These are phyloP conservation scores for Apogon hyalosoma DNA, from an alignment of 2,797 vertebrate genomes.

Conservation along the genomic window DNA sequence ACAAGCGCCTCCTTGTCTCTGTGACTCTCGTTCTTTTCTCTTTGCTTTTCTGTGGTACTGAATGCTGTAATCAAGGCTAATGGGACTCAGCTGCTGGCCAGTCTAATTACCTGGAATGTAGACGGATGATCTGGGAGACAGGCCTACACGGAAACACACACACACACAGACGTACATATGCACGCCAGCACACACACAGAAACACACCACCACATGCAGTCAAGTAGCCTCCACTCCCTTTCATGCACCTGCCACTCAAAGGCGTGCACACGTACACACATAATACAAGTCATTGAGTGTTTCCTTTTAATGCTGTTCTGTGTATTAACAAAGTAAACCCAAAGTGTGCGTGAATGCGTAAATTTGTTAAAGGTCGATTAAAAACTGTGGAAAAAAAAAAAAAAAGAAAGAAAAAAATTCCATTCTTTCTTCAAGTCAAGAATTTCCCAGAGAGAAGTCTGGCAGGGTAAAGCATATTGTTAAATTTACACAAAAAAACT, in stretches of 20 bases:
- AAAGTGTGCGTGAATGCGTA: slow-evolving; percentile 12
- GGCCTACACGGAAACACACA: slow-evolving; percentile 47
- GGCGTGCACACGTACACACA: not conserved
- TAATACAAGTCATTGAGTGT: slow-evolving; percentile 1
- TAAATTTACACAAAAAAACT: slow-evolving; percentile 35
- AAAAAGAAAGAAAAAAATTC: slow-evolving; percentile 10
- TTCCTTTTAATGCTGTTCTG: slow-evolving; percentile 6
- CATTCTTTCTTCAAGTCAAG: slow-evolving; percentile 24
- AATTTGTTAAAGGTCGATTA: slow-evolving; percentile 45
- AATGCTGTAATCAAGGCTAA: slow-evolving; percentile 83
- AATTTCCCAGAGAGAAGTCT: slow-evolving; percentile 26
- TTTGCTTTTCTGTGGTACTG: slow-evolving; percentile 52
- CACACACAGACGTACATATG: slow-evolving; percentile 9
- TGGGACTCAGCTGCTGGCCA: slow-evolving; percentile 83
- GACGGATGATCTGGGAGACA: slow-evolving; percentile 72
- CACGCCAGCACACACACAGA: slow-evolving; percentile 5
- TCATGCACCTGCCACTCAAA: slow-evolving; percentile 52
- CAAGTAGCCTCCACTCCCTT: slow-evolving; percentile 3
- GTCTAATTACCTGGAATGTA: slow-evolving; percentile 85
- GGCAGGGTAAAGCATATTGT: slow-evolving; percentile 1
- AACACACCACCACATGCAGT: not conserved
- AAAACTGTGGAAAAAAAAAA: too few relatives aligned
- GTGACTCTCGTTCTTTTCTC: slow-evolving; percentile 19
- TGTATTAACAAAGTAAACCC: slow-evolving; percentile 10
- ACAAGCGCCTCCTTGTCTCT: slow-evolving; percentile 14